Base-by-base conservation (phyloP, 2,888 invertebrate genomes). In the Pheosia tremula region DNA sequence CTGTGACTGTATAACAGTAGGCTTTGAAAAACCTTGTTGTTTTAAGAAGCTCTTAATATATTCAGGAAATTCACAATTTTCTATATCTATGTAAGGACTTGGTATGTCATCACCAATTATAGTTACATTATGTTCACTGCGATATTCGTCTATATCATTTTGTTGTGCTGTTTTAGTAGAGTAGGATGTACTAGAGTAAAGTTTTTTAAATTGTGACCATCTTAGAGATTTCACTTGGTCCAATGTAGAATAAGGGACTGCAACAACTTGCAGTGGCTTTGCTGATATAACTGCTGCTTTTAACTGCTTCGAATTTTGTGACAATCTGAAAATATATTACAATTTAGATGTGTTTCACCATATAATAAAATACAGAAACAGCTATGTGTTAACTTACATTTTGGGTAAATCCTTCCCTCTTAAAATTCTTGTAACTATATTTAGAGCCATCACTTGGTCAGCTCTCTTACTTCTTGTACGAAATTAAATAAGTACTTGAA, bases 1-100 rank as follows among this genome's bases (percentile, higher is more conserved):
- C 83, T 97, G 97, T 4, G 97, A 95, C 85, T 98, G 98, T 78
- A 98, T 97, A 3, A 97, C 94, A 3, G 98, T 97, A 0, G 98
- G 98, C 68, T 95, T 95, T 0, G 89, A 86, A 78, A 96, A 96
- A 10, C 96, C 96, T 83, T 95, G 96, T 45, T 92, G 88, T 66
- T 91, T 93, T 53, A 96, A 90, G 72, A 94, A 95, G 6, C 93
- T 89, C 92, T 96, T 95, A 50, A 96, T 95, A 70, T 96, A 95
- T 73, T 96, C 96, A 6, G 97, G 97, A 80, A 97, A 97, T 67
- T 95, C 95, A 70, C 96, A 96, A 75, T 96, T 97, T 61, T 96
- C 95, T 84, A 98, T 97, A 72, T 94, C 94, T 75, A 96, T 95
- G 66, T 96, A 96, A 9, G 97, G 97, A 78, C 96, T 96, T 3